A percentile compares a stretch with the other conserved stretches of the same genome.
Evolutionary conservation across 2,113 vertebrate genomes (phyloP).

Genomic region (Petromus typicus): DNA sequence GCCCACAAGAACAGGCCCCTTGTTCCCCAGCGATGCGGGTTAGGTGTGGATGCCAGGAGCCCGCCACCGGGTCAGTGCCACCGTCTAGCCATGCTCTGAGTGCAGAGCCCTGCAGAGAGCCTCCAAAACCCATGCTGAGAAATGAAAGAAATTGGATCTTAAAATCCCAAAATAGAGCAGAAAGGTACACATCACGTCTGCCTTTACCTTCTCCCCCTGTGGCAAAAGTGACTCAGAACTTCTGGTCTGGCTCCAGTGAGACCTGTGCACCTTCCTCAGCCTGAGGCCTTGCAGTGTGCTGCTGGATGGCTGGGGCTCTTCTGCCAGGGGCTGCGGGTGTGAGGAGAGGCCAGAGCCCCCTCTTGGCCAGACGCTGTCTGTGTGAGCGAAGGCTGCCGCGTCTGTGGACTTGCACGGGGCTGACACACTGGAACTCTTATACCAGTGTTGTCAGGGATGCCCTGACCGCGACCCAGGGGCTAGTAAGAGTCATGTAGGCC

Average conservation of each 20-base stretch:
- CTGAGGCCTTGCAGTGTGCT: constrained; percentile 55
- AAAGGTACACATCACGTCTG: constrained; percentile 91
- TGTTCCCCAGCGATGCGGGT: constrained; percentile 84
- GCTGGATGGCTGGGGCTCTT: constrained; percentile 4
- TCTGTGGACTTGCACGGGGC: background rate
- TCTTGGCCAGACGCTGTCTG: background rate
- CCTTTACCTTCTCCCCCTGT: constrained; percentile 81
- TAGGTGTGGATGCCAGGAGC: constrained; percentile 83
- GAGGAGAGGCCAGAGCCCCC: background rate
- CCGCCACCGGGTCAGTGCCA: constrained; percentile 81
- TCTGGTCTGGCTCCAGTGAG: constrained; percentile 85
- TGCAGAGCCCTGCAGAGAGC: constrained; percentile 74
- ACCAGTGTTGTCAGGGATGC: background rate
- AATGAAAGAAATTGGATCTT: constrained; percentile 88
- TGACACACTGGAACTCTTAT: rapidly evolving
- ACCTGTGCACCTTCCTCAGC: constrained; percentile 81
- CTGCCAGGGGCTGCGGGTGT: background rate
- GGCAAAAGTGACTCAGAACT: constrained; percentile 90
- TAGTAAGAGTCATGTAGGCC: background rate
- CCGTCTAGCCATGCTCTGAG: constrained; percentile 81
- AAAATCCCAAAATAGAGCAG: constrained; percentile 90
- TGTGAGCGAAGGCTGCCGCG: background rate
- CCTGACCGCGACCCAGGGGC: rapidly evolving
- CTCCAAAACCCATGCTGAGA: constrained; percentile 80
- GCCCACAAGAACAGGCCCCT: constrained; percentile 84